phyloP scores from a whole-genome alignment of 2,797 vertebrate species.

The Sebastes oblongus region DNA sequence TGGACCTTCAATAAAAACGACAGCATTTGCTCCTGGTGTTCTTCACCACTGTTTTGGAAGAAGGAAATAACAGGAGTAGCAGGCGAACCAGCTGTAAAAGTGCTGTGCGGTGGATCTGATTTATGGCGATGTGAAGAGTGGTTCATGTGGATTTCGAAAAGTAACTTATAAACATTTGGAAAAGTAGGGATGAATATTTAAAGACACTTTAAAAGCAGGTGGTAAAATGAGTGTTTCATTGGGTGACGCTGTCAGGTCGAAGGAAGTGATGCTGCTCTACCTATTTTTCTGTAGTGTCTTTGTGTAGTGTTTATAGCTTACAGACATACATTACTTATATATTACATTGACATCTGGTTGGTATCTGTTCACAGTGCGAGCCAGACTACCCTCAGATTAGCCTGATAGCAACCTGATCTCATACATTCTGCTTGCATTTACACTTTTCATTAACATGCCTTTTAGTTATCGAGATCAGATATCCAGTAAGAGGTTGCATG shows the following conservation, averaged over 20 bases:
- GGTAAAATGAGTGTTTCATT: background rate
- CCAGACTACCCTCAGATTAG: background rate
- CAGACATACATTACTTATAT: background rate
- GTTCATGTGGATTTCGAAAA: background rate
- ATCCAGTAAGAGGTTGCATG: background rate
- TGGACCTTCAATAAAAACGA: background rate
- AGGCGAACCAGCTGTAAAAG: background rate
- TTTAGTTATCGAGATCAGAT: background rate
- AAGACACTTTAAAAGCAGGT: background rate
- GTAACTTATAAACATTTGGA: background rate
- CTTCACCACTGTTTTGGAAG: background rate
- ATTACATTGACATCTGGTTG: background rate
- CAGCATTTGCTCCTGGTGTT: background rate
- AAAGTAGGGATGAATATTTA: background rate
- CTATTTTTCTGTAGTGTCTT: background rate
- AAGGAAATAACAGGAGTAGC: background rate
- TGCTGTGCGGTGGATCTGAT: background rate
- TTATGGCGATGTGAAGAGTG: background rate
- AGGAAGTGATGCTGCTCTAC: too few relatives aligned
- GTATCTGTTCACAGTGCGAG: background rate
- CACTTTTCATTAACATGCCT: background rate
- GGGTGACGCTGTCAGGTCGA: too few relatives aligned
- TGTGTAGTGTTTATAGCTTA: background rate
- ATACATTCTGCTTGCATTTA: background rate
- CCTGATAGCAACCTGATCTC: background rate